Base-by-base conservation (phyloP, 1,140 invertebrate genomes). In the Steinernema feltiae region DNA sequence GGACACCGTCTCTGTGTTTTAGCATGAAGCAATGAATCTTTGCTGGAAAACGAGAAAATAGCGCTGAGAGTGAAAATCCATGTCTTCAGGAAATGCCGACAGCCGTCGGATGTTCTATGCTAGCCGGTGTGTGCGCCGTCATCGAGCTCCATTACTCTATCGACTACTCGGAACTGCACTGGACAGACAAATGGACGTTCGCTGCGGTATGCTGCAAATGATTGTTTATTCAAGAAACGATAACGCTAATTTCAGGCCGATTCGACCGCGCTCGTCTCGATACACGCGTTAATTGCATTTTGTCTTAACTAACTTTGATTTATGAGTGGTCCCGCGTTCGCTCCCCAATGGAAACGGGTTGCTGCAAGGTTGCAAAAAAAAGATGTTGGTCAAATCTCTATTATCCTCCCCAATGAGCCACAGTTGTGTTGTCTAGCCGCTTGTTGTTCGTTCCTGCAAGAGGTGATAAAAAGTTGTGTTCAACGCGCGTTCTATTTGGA, bases 91-190 rank as follows among this genome's bases (percentile, higher is more conserved):
- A 76, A 30, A 76, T 76, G 75, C 75, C 75, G 12, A 77, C 41
- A 0, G 75, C 75, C 18, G 75, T 76, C 27, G 76, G 76, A 18
- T 76, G 75, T 30, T 76, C 75, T 3, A 48, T 76, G 32, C 74
- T 76, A 21, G 74, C 75, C n/a, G 75, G 75, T 7, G 76, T 76
- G 30, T 32, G 75, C 32, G 75, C 75, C 41, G 75, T 76, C n/a
- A 76, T 76, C 3, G 69, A 76, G 15, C 76, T 76, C 30, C 75
- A 78, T 27, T 76, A 76, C 41, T 76, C 75, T 17, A 76, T 76
- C 29, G 75, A 78, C 48, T 76, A 77, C 74, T 53, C 29, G n/a
- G 35, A 77, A 48, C 35, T 53, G 15, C 35, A 63, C 76, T 76
- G 75, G 75, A 77, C 31, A 17, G 75, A 76, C 27, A 35, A 78